Percentiles rank a stretch among this genome's conserved stretches.
Evolutionary conservation across 2,797 vertebrate genomes (phyloP).

Genomic region (Phoeniculus purpureus): DNA sequence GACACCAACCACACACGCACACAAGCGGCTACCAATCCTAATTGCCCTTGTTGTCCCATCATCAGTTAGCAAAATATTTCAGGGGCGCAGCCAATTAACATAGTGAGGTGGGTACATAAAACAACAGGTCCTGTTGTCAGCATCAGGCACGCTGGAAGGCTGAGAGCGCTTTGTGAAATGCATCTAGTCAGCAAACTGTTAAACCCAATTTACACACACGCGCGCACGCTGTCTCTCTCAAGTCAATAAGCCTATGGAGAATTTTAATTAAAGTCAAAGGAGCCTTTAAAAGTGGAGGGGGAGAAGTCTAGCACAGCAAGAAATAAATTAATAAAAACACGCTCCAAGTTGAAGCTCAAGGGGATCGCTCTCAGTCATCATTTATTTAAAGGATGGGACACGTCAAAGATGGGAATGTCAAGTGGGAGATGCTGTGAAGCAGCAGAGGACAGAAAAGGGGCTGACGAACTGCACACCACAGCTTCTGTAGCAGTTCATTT

Average conservation of each 20-base stretch:
- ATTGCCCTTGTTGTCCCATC: not conserved
- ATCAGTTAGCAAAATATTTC: not conserved
- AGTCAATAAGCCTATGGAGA: slow-evolving; percentile 63
- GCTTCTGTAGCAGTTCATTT: slow-evolving; percentile 26
- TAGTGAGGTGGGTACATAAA: not conserved
- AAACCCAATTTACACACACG: slow-evolving; percentile 59
- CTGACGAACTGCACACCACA: slow-evolving; percentile 24
- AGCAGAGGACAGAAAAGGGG: slow-evolving; percentile 45
- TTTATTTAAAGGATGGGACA: slow-evolving; percentile 71
- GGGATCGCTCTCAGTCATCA: slow-evolving; percentile 66
- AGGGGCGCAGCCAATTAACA: not conserved
- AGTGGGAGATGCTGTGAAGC: slow-evolving; percentile 62
- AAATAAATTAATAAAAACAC: slow-evolving; percentile 74
- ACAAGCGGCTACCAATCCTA: not conserved
- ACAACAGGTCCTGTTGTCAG: not conserved
- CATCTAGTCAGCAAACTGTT: slow-evolving; percentile 62
- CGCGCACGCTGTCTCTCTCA: not conserved
- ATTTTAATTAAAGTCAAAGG: slow-evolving; percentile 76
- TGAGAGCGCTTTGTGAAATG: not conserved
- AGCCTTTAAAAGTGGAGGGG: slow-evolving; percentile 64
- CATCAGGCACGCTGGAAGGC: not conserved
- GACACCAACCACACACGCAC: not conserved
- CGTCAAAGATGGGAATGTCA: slow-evolving; percentile 62
- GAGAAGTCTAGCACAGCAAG: slow-evolving; percentile 62
- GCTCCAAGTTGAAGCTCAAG: slow-evolving; percentile 65